Evolutionary conservation across 2,888 invertebrate genomes (phyloP).

Genomic region (Sminthurinus aureus): DNA sequence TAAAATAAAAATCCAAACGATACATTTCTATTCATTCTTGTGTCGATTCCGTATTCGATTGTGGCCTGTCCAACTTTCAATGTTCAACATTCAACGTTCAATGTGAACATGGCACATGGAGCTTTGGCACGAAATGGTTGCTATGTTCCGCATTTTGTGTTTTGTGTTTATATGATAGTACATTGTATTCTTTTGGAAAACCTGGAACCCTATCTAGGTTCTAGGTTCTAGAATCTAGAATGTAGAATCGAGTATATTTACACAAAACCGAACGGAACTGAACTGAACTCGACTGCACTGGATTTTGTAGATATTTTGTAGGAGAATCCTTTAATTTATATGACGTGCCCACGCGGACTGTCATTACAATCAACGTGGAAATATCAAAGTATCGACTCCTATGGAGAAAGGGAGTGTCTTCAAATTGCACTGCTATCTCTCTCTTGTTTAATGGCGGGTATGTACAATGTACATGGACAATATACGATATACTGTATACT

Average conservation of each 20-base stretch:
- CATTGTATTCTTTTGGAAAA: neutral
- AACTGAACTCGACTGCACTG: no score
- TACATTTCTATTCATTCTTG: no score
- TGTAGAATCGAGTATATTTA: no score
- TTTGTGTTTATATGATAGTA: neutral
- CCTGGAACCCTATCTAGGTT: no score
- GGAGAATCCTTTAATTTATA: slow-evolving; percentile 20
- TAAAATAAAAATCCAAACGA: no score
- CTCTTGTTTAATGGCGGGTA: no score
- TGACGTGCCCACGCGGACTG: slow-evolving; percentile 25
- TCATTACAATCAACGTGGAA: slow-evolving; percentile 3
- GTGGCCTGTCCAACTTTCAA: no score
- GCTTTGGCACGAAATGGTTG: neutral
- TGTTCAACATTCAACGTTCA: neutral
- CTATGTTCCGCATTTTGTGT: neutral
- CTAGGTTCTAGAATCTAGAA: no score
- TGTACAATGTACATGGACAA: neutral
- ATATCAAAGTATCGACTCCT: slow-evolving; percentile 12
- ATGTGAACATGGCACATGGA: neutral
- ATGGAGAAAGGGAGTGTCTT: slow-evolving; percentile 29
- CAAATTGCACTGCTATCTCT: neutral
- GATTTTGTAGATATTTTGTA: neutral
- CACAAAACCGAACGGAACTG: no score
- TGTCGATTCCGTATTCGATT: no score
- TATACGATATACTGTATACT: no score